phyloP scores from a whole-genome alignment of 2,888 invertebrate species.

The Acheta domesticus region DNA sequence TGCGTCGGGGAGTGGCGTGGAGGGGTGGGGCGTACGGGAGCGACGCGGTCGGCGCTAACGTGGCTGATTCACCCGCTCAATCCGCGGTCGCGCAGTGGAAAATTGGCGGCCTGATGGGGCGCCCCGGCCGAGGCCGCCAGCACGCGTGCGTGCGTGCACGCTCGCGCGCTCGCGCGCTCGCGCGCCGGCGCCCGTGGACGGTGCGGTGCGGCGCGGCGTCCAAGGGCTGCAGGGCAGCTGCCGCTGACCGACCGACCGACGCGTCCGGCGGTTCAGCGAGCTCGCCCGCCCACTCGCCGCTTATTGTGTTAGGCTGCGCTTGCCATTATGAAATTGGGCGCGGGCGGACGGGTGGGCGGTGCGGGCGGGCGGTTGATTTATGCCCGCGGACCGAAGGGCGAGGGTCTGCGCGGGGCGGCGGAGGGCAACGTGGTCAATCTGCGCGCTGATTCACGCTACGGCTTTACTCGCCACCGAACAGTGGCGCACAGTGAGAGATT shows the following conservation, averaged over 20 bases:
- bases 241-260: not conserved
- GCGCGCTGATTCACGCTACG: not conserved
- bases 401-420: too few species aligned
- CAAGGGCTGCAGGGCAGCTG: not conserved
- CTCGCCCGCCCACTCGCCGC: too few species aligned
- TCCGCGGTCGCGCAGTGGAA: not conserved
- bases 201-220: not conserved
- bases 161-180: too few species aligned
- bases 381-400: not conserved
- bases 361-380: not conserved
- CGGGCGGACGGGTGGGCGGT: not conserved
- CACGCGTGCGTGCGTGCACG: not conserved
- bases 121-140: not conserved
- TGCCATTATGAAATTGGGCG: constrained; percentile 7
- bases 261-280: too few species aligned
- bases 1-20: too few species aligned
- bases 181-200: not conserved
- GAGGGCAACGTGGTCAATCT: too few species aligned
- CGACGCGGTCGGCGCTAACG: too few species aligned
- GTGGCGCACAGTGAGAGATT: too few species aligned
- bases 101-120: not conserved
- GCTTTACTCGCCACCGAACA: too few species aligned
- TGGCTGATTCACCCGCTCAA: not conserved
- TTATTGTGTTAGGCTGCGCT: not conserved
- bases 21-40: too few species aligned